Base-by-base conservation (phyloP, 2,113 vertebrate species). In the Platysteira castanea region DNA sequence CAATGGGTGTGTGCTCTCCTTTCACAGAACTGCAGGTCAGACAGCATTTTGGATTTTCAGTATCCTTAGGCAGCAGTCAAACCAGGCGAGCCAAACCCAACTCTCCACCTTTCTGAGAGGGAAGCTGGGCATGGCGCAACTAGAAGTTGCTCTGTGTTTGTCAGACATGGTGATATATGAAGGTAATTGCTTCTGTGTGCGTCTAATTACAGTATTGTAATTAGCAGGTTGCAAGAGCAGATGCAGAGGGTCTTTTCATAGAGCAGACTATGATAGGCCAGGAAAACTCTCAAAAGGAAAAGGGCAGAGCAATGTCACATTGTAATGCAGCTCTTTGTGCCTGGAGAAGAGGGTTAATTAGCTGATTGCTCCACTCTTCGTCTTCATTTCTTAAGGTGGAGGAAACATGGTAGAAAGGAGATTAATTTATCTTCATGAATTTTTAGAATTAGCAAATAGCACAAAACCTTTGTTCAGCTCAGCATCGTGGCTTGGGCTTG, bases 121-220 rank as follows among this genome's bases (percentile, higher is more conserved):
- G 24, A n/a, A 74, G 52, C 42, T 60, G 74, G 74, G 80, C 20
- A 2, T 26, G 33, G 82, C 26, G 13, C 56, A 53, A 78, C 53
- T 86, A 65, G 49, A 92, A 84, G 68, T 35, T 61, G 42, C 67
- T 84, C 64, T 69, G 78, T 88, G 81, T 65, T 88, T 96, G 95
- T 88, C 91, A 90, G 74, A 61, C 78, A 37, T 6, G 1, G 61
- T 97, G 96, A 96, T 96, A 53, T 90, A 97, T 96, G 96, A 81
- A 94, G 81, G 93, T 93, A 97, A 97, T 97, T 92, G 94, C 90
- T 93, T 93, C 90, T 17, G 6, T 77, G 95, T 79, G 63, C 41
- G 0, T 94, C 96, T 97, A 97, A 97, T 97, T 97, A 96, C 91
- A 91, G 95, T 77, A 91, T 54, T 92, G 95, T 96, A 97, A 97